phyloP scores from a whole-genome alignment of 2,888 invertebrate genomes.

The Lithodes maja region DNA sequence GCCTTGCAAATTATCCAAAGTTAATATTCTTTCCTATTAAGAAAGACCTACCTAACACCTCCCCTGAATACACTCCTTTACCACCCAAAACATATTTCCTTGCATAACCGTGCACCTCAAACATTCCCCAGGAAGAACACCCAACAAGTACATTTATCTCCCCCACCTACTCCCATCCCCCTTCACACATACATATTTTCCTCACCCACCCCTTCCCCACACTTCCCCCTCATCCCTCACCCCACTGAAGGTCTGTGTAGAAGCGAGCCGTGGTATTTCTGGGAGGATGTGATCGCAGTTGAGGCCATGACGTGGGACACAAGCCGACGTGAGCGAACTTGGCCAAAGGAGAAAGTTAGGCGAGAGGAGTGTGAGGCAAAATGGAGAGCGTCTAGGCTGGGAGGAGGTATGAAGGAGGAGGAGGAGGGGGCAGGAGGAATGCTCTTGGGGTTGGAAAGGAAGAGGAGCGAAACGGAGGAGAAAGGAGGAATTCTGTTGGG shows the following conservation, averaged over 20 bases:
- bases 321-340: slow-evolving; percentile 24
- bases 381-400: not conserved
- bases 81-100: no score
- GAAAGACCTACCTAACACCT: no score
- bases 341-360: slow-evolving; percentile 10
- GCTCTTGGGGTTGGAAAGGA: not conserved
- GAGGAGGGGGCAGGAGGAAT: not conserved
- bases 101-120: no score
- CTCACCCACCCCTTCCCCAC: no score
- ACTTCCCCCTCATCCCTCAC: not conserved
- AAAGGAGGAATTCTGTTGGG: not conserved
- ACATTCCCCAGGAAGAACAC: no score
- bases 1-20: no score
- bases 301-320: slow-evolving; percentile 19
- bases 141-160: no score
- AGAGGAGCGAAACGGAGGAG: not conserved
- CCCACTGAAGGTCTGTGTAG: not conserved
- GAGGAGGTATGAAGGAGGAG: not conserved
- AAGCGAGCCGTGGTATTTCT: not conserved
- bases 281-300: slow-evolving; percentile 13
- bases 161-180: no score
- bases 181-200: no score
- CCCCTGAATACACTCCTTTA: no score
- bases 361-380: slow-evolving; percentile 1
- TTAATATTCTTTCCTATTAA: no score